Percentiles rank a stretch among this genome's conserved stretches.
These are phyloP conservation scores for Porites divaricata DNA, from an alignment of 92 coral and sea anemone genomes.

Conservation along the genomic window DNA sequence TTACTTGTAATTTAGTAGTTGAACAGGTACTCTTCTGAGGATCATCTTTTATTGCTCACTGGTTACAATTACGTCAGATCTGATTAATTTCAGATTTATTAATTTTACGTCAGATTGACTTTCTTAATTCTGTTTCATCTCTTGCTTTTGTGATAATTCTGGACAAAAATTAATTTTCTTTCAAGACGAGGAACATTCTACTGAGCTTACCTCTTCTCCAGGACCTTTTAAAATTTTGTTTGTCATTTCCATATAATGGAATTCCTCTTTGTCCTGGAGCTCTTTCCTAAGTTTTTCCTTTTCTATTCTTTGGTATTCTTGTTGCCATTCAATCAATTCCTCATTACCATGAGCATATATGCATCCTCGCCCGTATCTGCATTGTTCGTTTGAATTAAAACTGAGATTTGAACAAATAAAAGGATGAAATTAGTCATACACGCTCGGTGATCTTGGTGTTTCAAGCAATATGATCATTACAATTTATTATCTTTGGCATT, in stretches of 20 bases:
- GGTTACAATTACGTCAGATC: too few relatives aligned
- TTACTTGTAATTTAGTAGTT: not conserved
- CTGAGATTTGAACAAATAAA: conserved; percentile 2
- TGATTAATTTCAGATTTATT: too few relatives aligned
- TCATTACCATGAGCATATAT: conserved; percentile 64
- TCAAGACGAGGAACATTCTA: not conserved
- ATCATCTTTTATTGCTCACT: too few relatives aligned
- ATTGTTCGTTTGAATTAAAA: conserved; percentile 25
- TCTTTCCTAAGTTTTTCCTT: conserved; percentile 5
- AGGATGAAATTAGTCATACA: too few relatives aligned
- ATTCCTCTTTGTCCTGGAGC: conserved; percentile 3
- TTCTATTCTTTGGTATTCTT: conserved; percentile 11
- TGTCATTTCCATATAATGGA: conserved; percentile 13
- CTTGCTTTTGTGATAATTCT: not conserved
- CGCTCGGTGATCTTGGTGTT: too few relatives aligned
- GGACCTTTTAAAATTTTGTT: conserved; percentile 25
- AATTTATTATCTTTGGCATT: too few relatives aligned
- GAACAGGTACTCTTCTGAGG: too few relatives aligned
- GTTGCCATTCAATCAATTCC: conserved; percentile 69
- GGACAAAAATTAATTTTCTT: too few relatives aligned
- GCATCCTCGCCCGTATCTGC: conserved; percentile 75
- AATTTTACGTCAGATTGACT: too few relatives aligned
- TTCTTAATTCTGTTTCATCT: not conserved
- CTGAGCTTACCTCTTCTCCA: conserved; percentile 12
- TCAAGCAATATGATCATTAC: too few relatives aligned